These are phyloP conservation scores for Allygus modestus DNA, from an alignment of 2,888 invertebrate species.

Conservation along the genomic window DNA sequence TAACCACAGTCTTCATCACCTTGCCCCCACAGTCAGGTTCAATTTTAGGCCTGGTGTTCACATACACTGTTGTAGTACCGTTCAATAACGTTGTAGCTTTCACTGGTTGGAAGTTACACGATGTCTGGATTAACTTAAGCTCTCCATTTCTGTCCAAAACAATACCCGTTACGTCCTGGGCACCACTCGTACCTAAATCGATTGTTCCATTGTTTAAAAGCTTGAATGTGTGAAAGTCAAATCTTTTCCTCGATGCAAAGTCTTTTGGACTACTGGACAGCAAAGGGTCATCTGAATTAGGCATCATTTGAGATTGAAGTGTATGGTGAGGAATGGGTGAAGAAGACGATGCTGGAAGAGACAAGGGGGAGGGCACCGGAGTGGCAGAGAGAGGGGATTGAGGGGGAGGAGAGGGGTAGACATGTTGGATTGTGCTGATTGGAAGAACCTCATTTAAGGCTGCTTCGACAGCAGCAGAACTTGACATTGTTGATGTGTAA, in stretches of 20 bases:
- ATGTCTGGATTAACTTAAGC: conserved; percentile 79
- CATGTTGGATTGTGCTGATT: conserved; percentile 67
- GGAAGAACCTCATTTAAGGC: conserved; percentile 91
- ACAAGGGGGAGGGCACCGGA: conserved; percentile 80
- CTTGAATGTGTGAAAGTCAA: conserved; percentile 79
- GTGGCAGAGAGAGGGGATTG: conserved; percentile 77
- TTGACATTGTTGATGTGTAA: conserved; percentile 90
- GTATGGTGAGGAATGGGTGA: conserved; percentile 76
- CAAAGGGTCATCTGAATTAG: conserved; percentile 91
- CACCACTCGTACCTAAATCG: conserved; percentile 77
- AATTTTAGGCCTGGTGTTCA: conserved; percentile 65
- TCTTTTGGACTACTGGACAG: conserved; percentile 91
- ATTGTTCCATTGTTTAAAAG: conserved; percentile 78
- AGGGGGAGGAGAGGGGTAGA: conserved; percentile 76
- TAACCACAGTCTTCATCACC: conserved; percentile 60
- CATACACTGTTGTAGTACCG: conserved; percentile 67
- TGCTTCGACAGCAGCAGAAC: conserved; percentile 92
- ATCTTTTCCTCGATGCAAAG: conserved; percentile 79
- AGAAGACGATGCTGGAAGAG: conserved; percentile 74
- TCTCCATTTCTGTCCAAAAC: conserved; percentile 81
- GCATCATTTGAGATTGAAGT: conserved; percentile 89
- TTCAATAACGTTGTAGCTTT: conserved; percentile 64
- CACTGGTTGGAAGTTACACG: conserved; percentile 68
- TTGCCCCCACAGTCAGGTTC: conserved; percentile 60
- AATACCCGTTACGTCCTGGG: conserved; percentile 78